Evolutionary conservation across 35 echinoderm and acorn worm species (phyloP).

Genomic region (Chiridota heheva): DNA sequence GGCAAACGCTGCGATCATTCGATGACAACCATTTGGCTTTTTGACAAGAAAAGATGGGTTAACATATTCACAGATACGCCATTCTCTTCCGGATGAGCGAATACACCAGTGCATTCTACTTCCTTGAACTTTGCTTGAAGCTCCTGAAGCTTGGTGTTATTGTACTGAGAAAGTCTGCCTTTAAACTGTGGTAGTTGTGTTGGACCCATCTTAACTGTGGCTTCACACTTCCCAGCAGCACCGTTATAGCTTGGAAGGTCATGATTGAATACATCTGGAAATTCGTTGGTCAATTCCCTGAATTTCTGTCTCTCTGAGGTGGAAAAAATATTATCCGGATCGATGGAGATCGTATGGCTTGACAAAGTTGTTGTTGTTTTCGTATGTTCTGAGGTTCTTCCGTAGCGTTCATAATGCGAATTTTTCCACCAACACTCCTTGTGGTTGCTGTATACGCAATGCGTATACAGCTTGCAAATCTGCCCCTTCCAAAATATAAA

Average conservation of each 20-base stretch:
- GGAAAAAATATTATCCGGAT: conserved; percentile 17
- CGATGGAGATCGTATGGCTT: conserved; percentile 15
- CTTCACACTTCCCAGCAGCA: conserved; percentile 34
- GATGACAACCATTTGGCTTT: conserved; percentile 22
- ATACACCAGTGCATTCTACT: conserved; percentile 33
- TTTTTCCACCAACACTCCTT: background rate
- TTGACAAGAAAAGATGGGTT: conserved; percentile 57
- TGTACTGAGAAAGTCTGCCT: conserved; percentile 39
- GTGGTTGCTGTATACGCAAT: conserved; percentile 23
- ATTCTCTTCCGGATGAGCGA: conserved; percentile 46
- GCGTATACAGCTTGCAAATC: conserved; percentile 5
- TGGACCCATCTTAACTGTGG: conserved; percentile 58
- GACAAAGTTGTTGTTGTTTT: conserved; percentile 3
- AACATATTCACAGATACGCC: conserved; percentile 40
- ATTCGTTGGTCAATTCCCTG: background rate
- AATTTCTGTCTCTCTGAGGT: background rate
- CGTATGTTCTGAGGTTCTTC: background rate
- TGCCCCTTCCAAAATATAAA: conserved; percentile 12
- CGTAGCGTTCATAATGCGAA: background rate
- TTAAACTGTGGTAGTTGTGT: conserved; percentile 45
- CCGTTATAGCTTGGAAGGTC: conserved; percentile 46
- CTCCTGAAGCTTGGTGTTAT: conserved; percentile 45
- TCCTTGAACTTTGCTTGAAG: conserved; percentile 59
- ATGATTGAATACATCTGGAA: conserved; percentile 40
- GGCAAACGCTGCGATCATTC: conserved; percentile 20